Evolutionary conservation across 2,797 vertebrate species (phyloP).

Genomic region (Varecia variegata): DNA sequence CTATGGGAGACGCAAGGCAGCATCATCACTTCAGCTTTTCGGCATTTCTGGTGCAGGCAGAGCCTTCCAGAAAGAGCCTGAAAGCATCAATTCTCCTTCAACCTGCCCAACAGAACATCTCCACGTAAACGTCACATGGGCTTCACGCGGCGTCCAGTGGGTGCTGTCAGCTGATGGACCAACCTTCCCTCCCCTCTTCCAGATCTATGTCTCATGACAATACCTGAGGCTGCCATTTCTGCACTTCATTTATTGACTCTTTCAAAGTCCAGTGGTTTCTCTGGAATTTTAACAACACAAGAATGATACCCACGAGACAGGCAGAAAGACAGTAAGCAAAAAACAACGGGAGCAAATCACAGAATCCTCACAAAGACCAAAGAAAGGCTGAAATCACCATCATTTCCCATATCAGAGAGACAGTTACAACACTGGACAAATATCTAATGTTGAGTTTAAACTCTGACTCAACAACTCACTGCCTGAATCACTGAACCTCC

Average conservation of each 20-base stretch:
- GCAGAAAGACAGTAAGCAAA: background rate
- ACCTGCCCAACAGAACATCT: background rate
- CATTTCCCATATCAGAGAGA: background rate
- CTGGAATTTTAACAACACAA: slow-evolving; percentile 37
- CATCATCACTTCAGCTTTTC: background rate
- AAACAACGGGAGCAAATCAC: background rate
- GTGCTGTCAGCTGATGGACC: background rate
- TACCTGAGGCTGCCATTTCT: background rate
- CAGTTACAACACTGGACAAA: no score
- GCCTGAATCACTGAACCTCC: background rate
- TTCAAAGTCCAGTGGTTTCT: slow-evolving; percentile 1
- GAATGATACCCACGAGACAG: background rate
- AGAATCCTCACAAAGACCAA: background rate
- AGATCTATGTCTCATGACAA: background rate
- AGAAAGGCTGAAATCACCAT: background rate
- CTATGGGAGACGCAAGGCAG: background rate
- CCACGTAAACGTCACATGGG: background rate
- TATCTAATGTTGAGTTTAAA: background rate
- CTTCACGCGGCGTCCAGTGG: background rate
- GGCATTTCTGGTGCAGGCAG: background rate
- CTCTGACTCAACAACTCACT: background rate
- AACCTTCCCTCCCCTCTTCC: background rate
- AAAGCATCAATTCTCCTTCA: background rate
- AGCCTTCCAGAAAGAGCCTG: background rate
- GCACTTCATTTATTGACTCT: background rate